Evolutionary conservation across 2,113 vertebrate genomes (phyloP).

Genomic region (Verasper variegatus): DNA sequence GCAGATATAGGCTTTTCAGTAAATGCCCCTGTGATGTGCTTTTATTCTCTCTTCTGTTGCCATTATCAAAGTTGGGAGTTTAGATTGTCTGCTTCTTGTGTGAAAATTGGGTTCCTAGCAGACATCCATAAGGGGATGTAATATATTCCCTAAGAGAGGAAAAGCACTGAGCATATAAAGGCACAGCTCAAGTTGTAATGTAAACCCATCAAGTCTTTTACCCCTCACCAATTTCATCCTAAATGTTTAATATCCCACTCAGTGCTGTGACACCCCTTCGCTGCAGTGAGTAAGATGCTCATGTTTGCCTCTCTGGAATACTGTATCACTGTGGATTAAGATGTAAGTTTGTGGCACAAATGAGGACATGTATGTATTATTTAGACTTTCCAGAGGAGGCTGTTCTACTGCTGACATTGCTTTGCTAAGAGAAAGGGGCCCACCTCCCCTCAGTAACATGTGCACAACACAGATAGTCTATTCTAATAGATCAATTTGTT

Average conservation of each 20-base stretch:
- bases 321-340: slow-evolving; percentile 26
- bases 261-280: slow-evolving; percentile 26
- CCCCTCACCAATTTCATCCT: slow-evolving; percentile 48
- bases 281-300: slow-evolving; percentile 38
- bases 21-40: slow-evolving; percentile 45
- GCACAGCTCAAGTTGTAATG: slow-evolving; percentile 39
- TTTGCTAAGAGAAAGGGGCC: slow-evolving; percentile 10
- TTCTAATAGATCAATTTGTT: slow-evolving; percentile 9
- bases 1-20: slow-evolving; percentile 56
- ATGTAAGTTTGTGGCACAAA: slow-evolving; percentile 61
- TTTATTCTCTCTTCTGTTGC: neutral
- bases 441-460: slow-evolving; percentile 4
- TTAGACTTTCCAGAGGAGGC: slow-evolving; percentile 21
- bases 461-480: slow-evolving; percentile 13
- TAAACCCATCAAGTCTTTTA: slow-evolving; percentile 45
- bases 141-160: slow-evolving; percentile 8
- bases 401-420: slow-evolving; percentile 22
- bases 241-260: slow-evolving; percentile 59
- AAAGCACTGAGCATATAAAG: slow-evolving; percentile 22
- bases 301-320: slow-evolving; percentile 22
- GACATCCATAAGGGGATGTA: slow-evolving; percentile 12
- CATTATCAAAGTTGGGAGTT: slow-evolving; percentile 36
- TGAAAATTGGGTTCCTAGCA: slow-evolving; percentile 15
- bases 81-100: slow-evolving; percentile 30
- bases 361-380: slow-evolving; percentile 62